Percentiles rank a stretch among this genome's conserved stretches.
Conservation (phyloP, 1,140 invertebrate genomes). For the Drosophila ananassae region DNA sequence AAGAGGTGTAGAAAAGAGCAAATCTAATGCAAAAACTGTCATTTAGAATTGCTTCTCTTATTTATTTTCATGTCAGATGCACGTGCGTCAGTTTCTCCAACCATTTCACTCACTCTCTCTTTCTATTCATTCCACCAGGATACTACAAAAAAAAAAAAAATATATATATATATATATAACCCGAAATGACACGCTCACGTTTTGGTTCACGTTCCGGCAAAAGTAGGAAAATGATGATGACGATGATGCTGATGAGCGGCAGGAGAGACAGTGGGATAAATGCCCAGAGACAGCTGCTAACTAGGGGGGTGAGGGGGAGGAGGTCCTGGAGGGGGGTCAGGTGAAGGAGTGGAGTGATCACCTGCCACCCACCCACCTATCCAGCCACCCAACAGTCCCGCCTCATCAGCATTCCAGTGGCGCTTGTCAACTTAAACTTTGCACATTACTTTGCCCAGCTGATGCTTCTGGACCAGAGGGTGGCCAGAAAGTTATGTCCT, state of each 20-base stretch:
- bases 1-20: constrained; percentile 31
- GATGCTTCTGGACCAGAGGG: constrained; percentile 10
- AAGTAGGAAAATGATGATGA: constrained; percentile 36
- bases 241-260: constrained; percentile 41
- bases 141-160: no score
- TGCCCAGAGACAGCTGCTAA: constrained; percentile 34
- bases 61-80: constrained; percentile 78
- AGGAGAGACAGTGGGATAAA: constrained; percentile 34
- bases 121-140: constrained; percentile 11
- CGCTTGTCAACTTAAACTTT: constrained; percentile 46
- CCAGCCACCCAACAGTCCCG: neutral
- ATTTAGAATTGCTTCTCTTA: constrained; percentile 71
- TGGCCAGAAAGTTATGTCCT: constrained; percentile 3
- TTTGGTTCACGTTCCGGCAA: constrained; percentile 49
- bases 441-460: constrained; percentile 38
- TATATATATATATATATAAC: constrained; percentile 7
- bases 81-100: constrained; percentile 53
- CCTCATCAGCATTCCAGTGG: constrained; percentile 28
- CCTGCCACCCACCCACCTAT: constrained; percentile 8
- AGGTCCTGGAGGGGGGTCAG: constrained; percentile 39
- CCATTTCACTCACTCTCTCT: constrained; percentile 24
- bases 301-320: constrained; percentile 2
- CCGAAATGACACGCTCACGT: constrained; percentile 67
- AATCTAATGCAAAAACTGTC: constrained; percentile 81
- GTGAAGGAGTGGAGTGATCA: constrained; percentile 32